Evolutionary conservation across 2,113 vertebrate genomes (phyloP).

Genomic region (Dromaius novaehollandiae): DNA sequence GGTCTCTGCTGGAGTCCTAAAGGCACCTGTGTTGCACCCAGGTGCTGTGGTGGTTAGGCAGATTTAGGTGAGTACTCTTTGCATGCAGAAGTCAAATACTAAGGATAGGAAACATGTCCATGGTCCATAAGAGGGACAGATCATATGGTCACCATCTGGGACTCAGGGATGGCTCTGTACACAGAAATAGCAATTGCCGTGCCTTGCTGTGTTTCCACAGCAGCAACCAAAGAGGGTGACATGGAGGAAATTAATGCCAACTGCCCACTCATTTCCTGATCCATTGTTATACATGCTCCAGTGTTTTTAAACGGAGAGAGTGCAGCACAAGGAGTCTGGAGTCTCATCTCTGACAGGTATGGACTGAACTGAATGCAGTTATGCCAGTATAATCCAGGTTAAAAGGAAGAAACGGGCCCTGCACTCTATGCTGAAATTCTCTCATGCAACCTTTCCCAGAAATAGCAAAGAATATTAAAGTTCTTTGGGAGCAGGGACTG

Average conservation of each 20-base stretch:
- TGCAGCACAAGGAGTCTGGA: background rate
- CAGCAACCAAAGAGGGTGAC: slow-evolving; percentile 43
- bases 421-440: background rate
- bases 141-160: slow-evolving; percentile 68
- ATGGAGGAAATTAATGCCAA: slow-evolving; percentile 48
- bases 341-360: background rate
- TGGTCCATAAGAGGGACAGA: background rate
- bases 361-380: background rate
- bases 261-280: slow-evolving; percentile 40
- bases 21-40: slow-evolving; percentile 50
- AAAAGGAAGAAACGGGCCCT: slow-evolving; percentile 16
- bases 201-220: slow-evolving; percentile 50
- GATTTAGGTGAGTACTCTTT: slow-evolving; percentile 32
- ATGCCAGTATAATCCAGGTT: background rate
- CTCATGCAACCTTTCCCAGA: slow-evolving; percentile 32
- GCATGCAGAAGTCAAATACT: slow-evolving; percentile 8
- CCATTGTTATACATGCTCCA: background rate
- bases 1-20: slow-evolving; percentile 44
- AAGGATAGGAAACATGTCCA: background rate
- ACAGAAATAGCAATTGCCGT: slow-evolving; percentile 14
- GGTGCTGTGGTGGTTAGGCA: background rate
- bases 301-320: background rate
- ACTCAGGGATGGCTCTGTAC: background rate
- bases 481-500: slow-evolving; percentile 54
- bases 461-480: slow-evolving; percentile 64